Evolutionary conservation across 1,140 invertebrate species (phyloP).

Genomic region (Drosophila simulans): DNA sequence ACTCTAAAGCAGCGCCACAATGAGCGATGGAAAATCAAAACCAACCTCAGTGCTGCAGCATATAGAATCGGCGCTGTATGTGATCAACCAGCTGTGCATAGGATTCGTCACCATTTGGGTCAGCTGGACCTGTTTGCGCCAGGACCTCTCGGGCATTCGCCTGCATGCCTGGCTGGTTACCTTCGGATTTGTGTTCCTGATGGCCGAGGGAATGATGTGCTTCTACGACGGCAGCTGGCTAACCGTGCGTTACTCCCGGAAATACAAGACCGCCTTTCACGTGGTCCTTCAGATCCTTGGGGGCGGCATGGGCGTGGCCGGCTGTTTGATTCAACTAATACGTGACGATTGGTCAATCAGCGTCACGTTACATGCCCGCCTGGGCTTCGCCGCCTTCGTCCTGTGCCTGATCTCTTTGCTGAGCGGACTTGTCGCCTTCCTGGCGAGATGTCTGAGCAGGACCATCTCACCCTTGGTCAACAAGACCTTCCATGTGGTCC

Average conservation of each 20-base stretch:
- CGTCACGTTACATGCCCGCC: conserved; percentile 55
- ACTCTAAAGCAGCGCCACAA: neutral
- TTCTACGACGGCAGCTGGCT: conserved; percentile 71
- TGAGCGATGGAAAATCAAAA: conserved; percentile 23
- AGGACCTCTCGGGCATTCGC: conserved; percentile 52
- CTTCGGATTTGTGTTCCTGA: conserved; percentile 69
- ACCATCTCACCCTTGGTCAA: conserved; percentile 53
- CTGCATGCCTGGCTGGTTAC: conserved; percentile 75
- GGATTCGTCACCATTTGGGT: conserved; percentile 80
- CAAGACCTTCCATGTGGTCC: conserved; percentile 66
- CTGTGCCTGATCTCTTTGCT: conserved; percentile 64
- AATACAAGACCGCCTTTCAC: conserved; percentile 62
- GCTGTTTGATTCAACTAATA: conserved; percentile 66
- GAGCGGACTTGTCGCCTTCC: conserved; percentile 51
- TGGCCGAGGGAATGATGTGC: conserved; percentile 76
- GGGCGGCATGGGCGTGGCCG: conserved; percentile 69
- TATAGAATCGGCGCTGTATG: conserved; percentile 58
- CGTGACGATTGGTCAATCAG: conserved; percentile 54
- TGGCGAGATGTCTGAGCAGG: conserved; percentile 41
- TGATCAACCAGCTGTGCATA: conserved; percentile 76
- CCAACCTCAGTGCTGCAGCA: conserved; percentile 49
- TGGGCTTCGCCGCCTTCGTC: conserved; percentile 71
- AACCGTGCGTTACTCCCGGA: conserved; percentile 51
- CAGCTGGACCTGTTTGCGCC: conserved; percentile 72
- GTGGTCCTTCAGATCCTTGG: conserved; percentile 67